phyloP scores from a whole-genome alignment of 2,888 invertebrate genomes.

The Cistogaster globosa region DNA sequence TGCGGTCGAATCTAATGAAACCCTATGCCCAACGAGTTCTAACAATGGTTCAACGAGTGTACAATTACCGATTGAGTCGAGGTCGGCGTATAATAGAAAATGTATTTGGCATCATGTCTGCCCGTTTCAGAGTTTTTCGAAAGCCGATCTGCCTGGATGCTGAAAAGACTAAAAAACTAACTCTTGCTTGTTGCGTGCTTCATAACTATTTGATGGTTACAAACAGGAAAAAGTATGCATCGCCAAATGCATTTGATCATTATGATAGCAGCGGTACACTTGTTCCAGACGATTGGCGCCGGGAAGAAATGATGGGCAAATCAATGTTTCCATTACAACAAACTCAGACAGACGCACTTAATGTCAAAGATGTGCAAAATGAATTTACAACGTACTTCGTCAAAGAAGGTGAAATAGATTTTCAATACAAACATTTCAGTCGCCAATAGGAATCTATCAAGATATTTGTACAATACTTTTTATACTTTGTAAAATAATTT shows the following conservation, averaged over 20 bases:
- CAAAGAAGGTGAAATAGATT: constrained; percentile 32
- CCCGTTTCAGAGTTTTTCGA: constrained; percentile 14
- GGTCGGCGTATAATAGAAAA: too few species aligned
- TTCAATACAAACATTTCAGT: constrained; percentile 10
- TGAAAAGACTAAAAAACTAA: too few species aligned
- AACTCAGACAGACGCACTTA: not conserved
- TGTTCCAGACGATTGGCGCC: too few species aligned
- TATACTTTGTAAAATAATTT: too few species aligned
- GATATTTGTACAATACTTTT: too few species aligned
- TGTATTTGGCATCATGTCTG: constrained; percentile 15
- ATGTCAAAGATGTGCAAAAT: constrained; percentile 31
- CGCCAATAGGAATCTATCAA: too few species aligned
- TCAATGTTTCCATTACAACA: too few species aligned
- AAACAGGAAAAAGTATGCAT: not conserved
- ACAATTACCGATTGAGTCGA: constrained; percentile 25
- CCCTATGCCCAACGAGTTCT: constrained; percentile 3
- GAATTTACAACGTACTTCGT: constrained; percentile 23
- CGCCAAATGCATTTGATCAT: too few species aligned
- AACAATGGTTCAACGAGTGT: constrained; percentile 21
- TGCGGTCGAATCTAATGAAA: constrained; percentile 3
- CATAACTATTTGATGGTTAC: not conserved
- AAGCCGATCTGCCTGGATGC: not conserved
- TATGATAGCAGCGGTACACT: too few species aligned
- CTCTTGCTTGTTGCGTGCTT: too few species aligned
- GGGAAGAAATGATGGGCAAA: too few species aligned